A percentile compares a stretch with the other conserved stretches of the same genome.
Evolutionary conservation across 1,140 invertebrate species (phyloP).

Genomic region (Tetramorium simillimum): DNA sequence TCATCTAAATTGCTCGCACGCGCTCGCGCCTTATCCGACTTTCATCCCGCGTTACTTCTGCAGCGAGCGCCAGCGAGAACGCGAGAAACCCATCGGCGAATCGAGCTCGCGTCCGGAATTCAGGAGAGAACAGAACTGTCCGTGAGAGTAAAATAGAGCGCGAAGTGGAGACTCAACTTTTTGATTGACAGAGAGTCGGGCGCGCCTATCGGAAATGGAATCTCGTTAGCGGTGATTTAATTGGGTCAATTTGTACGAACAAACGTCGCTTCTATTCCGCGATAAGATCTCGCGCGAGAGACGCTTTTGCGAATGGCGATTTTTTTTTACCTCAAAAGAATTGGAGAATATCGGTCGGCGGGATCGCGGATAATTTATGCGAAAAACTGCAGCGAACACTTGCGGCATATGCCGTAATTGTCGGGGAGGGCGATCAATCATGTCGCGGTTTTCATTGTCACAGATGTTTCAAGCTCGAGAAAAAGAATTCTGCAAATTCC

Average conservation of each 20-base stretch:
- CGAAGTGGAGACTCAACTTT: neutral
- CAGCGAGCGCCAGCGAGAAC: neutral
- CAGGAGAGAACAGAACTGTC: neutral
- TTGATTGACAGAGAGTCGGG: neutral
- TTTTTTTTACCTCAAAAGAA: neutral
- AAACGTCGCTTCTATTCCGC: neutral
- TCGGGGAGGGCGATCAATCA: neutral
- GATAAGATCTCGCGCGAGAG: neutral
- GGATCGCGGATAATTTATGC: slow-evolving; percentile 3
- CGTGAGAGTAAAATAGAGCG: neutral
- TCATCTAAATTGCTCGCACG: slow-evolving; percentile 53
- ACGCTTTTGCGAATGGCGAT: neutral
- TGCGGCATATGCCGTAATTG: neutral
- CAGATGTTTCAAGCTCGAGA: slow-evolving; percentile 2
- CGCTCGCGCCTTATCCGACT: slow-evolving; percentile 12
- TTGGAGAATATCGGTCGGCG: neutral
- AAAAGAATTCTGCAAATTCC: slow-evolving; percentile 20
- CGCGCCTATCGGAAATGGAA: neutral
- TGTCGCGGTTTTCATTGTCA: neutral
- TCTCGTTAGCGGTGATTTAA: neutral
- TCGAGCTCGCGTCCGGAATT: neutral
- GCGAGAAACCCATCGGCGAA: neutral
- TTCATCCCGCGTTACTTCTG: slow-evolving; percentile 24
- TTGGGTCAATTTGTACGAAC: neutral
- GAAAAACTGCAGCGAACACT: neutral